Base-by-base conservation (phyloP, 2,888 invertebrate genomes). In the Brenthis ino region DNA sequence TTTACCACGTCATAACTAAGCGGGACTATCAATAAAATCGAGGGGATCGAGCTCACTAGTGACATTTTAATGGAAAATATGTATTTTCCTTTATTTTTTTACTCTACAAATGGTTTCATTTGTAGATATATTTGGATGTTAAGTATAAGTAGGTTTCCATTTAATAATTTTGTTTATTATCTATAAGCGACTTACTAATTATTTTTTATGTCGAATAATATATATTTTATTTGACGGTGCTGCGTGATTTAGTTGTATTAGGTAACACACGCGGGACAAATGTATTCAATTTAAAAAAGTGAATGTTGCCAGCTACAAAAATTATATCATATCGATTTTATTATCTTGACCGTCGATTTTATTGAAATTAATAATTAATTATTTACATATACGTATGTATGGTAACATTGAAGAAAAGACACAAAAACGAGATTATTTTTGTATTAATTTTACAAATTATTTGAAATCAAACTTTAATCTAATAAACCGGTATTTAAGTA, bases 91-190 rank as follows among this genome's bases (percentile, higher is more conserved):
- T 88, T 91, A 91, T 92, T 93, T 93, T 93, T 93, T 89, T 92
- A 92, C 84, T 87, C 91, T 91, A 89, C 91, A 91, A 91, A 91
- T 91, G 85, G 71, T 89, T 88, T 90, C 89, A 87, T 91, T 91
- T 92, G 91, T 91, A 91, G 91, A 87, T 57, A 69, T 86, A 82
- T 83, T 83, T 82, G 87, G 85, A 82, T 80, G 66, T 76, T 91
- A 88, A 88, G 82, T 74, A 70, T 91, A 91, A 89, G 87, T 90
- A 89, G 88, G 77, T 82, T 86, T 87, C 86, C 86, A 89, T 85
- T 84, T 76, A 75, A 83, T 82, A 79, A 82, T 70, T 65, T 64
- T 60, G n/a, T 69, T 69, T 67, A 50, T 56, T 66, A 64, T 63
- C 51, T 63, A 51, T 65, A 64, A 67, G 64, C 51, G 24, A 56